A percentile compares a stretch with the other conserved stretches of the same genome.
Conservation (phyloP, 2,797 vertebrate genomes). For the Varecia variegata region DNA sequence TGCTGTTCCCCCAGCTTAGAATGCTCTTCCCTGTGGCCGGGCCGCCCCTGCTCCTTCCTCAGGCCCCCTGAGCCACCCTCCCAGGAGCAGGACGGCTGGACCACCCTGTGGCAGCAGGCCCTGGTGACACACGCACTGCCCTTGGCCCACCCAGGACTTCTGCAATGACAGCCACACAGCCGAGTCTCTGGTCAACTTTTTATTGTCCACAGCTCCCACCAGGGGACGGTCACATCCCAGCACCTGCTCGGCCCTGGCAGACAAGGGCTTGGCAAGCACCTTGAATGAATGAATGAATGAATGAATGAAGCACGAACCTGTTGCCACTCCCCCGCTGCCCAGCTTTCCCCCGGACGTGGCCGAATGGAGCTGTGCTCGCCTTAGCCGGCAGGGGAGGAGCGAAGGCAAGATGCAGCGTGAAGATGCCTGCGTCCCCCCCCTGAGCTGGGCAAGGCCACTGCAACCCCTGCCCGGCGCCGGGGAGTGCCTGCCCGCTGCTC, state of each 20-base stretch:
- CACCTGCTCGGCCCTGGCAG: not conserved
- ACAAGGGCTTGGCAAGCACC: not conserved
- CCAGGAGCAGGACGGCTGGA: not conserved
- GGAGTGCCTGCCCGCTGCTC: rapidly evolving
- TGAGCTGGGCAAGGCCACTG: not conserved
- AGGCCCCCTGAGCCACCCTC: no score
- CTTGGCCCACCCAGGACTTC: rapidly evolving
- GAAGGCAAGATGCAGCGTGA: rapidly evolving
- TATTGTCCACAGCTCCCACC: rapidly evolving
- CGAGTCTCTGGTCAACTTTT: not conserved
- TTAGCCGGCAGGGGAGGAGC: rapidly evolving
- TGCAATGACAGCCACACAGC: rapidly evolving
- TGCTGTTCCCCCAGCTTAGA: not conserved
- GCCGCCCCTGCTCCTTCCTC: not conserved
- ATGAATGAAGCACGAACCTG: rapidly evolving
- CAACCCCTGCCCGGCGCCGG: not conserved
- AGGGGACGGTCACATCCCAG: rapidly evolving
- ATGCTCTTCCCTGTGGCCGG: not conserved
- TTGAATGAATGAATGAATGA: not conserved
- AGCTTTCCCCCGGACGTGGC: no score
- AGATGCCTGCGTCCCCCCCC: rapidly evolving
- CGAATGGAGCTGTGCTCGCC: not conserved
- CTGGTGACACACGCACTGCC: not conserved
- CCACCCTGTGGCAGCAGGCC: not conserved
- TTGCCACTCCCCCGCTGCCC: not conserved